Evolutionary conservation across 2,888 invertebrate genomes (phyloP).

Genomic region (Oxycera nigricornis): DNA sequence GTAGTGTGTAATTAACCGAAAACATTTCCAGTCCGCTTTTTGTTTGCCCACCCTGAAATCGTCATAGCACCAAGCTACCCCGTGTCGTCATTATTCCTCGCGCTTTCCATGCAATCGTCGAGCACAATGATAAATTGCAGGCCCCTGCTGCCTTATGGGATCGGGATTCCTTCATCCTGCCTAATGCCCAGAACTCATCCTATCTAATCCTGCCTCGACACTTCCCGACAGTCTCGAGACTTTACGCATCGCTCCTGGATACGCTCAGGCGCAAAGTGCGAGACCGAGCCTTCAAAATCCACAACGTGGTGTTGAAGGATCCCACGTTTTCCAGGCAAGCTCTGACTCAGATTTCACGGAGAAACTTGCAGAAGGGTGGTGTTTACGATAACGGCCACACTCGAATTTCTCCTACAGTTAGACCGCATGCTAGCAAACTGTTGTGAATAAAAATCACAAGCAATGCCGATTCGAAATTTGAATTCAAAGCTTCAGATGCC

Average conservation of each 20-base stretch:
- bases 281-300: not conserved
- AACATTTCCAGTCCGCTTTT: too few relatives aligned
- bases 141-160: not conserved
- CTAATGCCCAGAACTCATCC: slow-evolving; percentile 1
- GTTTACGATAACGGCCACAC: not conserved
- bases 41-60: too few relatives aligned
- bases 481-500: too few relatives aligned
- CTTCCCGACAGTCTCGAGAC: not conserved
- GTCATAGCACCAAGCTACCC: too few relatives aligned
- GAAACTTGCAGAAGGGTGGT: not conserved
- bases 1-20: too few relatives aligned
- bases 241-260: not conserved
- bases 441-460: not conserved
- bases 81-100: not conserved
- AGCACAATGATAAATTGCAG: not conserved
- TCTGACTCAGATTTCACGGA: not conserved
- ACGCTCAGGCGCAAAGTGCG: not conserved
- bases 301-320: slow-evolving; percentile 23
- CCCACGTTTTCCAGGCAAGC: slow-evolving; percentile 4
- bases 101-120: not conserved
- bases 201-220: not conserved
- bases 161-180: not conserved
- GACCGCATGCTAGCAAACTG: not conserved
- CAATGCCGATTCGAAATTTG: too few relatives aligned
- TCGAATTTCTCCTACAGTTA: not conserved